These are phyloP conservation scores for Catalaphyllia jardinei DNA, from an alignment of 64 coral and sea anemone genomes.

Conservation along the genomic window DNA sequence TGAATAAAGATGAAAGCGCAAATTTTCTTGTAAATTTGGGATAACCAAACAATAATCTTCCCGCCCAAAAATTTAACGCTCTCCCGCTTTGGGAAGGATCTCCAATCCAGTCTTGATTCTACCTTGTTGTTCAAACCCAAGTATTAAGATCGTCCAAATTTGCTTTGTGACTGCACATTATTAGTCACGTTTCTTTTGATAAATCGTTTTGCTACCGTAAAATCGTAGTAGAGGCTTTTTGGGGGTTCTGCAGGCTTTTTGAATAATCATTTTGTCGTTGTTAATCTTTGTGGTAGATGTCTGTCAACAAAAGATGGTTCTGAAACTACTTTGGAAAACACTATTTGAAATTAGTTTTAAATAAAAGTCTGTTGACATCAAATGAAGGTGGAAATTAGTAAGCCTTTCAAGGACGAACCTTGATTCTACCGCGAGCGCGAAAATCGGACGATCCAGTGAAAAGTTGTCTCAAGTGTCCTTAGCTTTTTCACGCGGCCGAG, in stretches of 20 bases:
- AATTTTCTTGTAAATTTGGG: background rate
- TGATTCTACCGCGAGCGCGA: background rate
- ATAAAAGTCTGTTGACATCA: background rate
- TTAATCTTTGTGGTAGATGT: slow-evolving; percentile 38
- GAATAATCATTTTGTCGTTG: slow-evolving; percentile 12
- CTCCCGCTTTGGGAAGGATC: background rate
- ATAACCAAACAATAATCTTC: slow-evolving; percentile 21
- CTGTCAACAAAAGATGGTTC: slow-evolving; percentile 30
- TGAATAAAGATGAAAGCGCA: background rate
- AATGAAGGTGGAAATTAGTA: background rate
- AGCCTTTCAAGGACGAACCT: background rate
- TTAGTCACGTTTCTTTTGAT: background rate
- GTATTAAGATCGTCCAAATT: background rate
- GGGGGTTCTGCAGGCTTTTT: background rate
- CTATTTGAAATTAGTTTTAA: slow-evolving; percentile 13
- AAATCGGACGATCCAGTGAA: background rate
- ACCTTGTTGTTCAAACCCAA: background rate
- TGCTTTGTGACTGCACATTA: background rate
- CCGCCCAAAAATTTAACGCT: slow-evolving; percentile 6
- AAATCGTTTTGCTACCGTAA: background rate
- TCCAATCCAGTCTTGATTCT: background rate
- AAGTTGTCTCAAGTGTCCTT: background rate
- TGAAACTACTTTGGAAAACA: slow-evolving; percentile 25
- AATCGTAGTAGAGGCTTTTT: background rate
- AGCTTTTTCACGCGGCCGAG: background rate